A percentile compares a stretch with the other conserved stretches of the same genome.
phyloP scores from a whole-genome alignment of 2,113 vertebrate genomes.

The Sialia sialis region DNA sequence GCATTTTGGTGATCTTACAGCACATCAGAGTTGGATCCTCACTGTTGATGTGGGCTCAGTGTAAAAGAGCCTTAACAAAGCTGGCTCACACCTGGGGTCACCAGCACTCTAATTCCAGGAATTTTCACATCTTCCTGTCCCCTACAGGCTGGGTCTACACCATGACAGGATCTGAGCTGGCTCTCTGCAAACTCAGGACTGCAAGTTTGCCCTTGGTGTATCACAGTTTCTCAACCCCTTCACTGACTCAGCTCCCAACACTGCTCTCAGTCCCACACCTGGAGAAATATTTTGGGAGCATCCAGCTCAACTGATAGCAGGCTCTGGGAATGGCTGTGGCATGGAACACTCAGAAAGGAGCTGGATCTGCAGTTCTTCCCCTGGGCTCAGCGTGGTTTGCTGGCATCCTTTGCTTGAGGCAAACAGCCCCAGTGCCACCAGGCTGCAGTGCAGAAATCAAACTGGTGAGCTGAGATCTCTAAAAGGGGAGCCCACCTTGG shows the following conservation, averaged over 20 bases:
- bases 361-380: neutral
- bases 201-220: neutral
- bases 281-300: neutral
- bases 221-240: neutral
- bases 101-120: neutral
- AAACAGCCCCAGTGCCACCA: neutral
- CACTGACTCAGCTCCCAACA: accelerated
- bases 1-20: neutral
- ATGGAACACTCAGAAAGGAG: neutral
- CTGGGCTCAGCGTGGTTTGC: neutral
- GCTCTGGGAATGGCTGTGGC: neutral
- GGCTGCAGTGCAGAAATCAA: neutral
- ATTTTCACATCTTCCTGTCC: neutral
- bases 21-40: accelerated
- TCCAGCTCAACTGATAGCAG: accelerated
- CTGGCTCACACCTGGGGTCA: neutral
- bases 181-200: neutral
- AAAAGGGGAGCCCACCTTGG: neutral
- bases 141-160: neutral
- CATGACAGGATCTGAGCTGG: neutral
- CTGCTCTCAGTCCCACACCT: neutral
- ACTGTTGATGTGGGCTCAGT: neutral
- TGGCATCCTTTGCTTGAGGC: neutral
- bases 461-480: neutral
- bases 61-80: neutral